phyloP scores from a whole-genome alignment of 2,888 invertebrate species.

The Formica aserva region DNA sequence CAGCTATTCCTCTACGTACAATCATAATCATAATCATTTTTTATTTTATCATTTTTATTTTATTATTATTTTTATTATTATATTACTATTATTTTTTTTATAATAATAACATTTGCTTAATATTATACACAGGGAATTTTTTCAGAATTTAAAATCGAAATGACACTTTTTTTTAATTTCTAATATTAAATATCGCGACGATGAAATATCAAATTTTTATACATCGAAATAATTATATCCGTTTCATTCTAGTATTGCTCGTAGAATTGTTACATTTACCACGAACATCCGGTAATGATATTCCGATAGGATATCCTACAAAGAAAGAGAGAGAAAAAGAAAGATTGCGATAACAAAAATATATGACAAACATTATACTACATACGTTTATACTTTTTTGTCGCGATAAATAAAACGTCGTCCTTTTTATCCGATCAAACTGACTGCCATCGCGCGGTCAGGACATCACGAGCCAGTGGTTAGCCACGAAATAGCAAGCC shows the following conservation, averaged over 20 bases:
- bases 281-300: neutral
- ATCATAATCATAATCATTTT: neutral
- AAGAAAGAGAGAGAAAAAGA: neutral
- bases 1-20: neutral
- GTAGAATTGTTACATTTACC: neutral
- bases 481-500: conserved; percentile 79
- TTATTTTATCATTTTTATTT: neutral
- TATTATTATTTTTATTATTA: no score
- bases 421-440: conserved; percentile 63
- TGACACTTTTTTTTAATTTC: neutral
- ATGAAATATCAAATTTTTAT: neutral
- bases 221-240: neutral
- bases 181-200: neutral
- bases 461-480: conserved; percentile 73
- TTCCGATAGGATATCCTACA: neutral
- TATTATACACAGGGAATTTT: neutral
- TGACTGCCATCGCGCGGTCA: conserved; percentile 59
- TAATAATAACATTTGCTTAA: neutral
- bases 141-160: neutral
- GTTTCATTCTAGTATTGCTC: neutral
- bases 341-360: neutral
- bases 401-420: conserved; percentile 25
- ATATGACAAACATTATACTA: neutral
- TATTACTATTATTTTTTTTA: no score
- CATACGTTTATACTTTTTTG: neutral